A percentile compares a stretch with the other conserved stretches of the same genome.
These are phyloP conservation scores for Raphicerus campestris DNA, from an alignment of 2,113 vertebrate species.

Conservation along the genomic window DNA sequence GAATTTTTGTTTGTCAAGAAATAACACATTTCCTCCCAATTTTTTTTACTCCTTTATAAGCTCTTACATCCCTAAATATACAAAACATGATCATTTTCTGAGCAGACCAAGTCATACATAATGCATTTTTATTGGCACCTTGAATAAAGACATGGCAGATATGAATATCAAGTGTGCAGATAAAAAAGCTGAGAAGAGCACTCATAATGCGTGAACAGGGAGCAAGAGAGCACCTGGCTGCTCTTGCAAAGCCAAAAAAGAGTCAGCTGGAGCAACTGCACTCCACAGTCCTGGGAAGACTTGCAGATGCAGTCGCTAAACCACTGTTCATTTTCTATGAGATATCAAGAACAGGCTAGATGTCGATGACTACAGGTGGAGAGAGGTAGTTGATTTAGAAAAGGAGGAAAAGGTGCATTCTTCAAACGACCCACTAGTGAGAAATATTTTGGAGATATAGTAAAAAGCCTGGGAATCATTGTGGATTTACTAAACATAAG, in stretches of 20 bases:
- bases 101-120: slow-evolving; percentile 69
- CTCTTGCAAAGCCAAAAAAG: slow-evolving; percentile 23
- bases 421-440: neutral
- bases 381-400: neutral
- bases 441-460: neutral
- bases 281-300: neutral
- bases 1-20: slow-evolving; percentile 52
- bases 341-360: neutral
- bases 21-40: slow-evolving; percentile 22
- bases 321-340: neutral
- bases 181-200: slow-evolving; percentile 24
- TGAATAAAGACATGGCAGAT: slow-evolving; percentile 71
- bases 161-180: slow-evolving; percentile 65
- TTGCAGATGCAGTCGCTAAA: neutral
- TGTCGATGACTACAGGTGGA: neutral
- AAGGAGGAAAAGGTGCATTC: neutral
- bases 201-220: slow-evolving; percentile 51
- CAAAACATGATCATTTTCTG: slow-evolving; percentile 72
- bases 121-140: slow-evolving; percentile 72
- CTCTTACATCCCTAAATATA: slow-evolving; percentile 63
- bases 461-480: neutral
- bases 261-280: slow-evolving; percentile 13
- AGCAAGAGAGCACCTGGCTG: slow-evolving; percentile 65
- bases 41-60: slow-evolving; percentile 62
- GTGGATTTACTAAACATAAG: neutral